Evolutionary conservation across 2,888 invertebrate genomes (phyloP), one percentile per base, ranked within the genome.

Genomic region (Acleris holmiana): DNA sequence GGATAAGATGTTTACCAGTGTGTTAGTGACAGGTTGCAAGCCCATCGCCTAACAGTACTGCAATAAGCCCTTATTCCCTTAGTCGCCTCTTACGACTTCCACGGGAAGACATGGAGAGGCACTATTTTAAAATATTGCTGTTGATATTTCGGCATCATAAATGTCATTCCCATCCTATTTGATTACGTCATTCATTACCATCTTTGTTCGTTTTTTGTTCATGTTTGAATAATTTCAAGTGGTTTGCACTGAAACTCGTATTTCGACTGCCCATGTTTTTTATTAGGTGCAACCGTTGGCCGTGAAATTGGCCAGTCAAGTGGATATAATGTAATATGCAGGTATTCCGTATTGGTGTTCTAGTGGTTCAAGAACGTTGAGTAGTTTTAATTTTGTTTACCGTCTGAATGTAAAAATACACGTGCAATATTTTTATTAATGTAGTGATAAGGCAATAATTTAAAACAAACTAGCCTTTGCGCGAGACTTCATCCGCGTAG

Each of bases 241-340:
- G 54, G 21, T 64, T 41, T 59, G 49, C 60, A 65, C 23, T 17
- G 41, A 18, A 65, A 60, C 49, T 35, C 17, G 49, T 49, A 54
- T 60, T 60, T 55, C 17, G 21, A 54, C 46, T 29, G 29, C 0
- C 29, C 46, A 49, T 17, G 25, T 64, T 50, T 58, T 65, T 54
- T 60, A 50, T 49, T 64, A 41, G 21, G 49, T 50, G 50, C 65
- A 55, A 49, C 13, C 40, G 47, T 13, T 54, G 44, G 61, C 66
- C 65, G 67, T 65, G 67, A 73, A 77, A 78, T 69, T 64, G 71
- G 55, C 68, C 71, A 72, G 69, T 77, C 73, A 75, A 75, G 73
- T 79, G 74, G 69, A 48, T 68, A 57, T 78, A 80, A 79, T 76
- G 68, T 78, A 79, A 80, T 75, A 78, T 49, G 57, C 68, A 71